phyloP scores from a whole-genome alignment of 2,888 invertebrate species.

The Drosophila nr. medialis region DNA sequence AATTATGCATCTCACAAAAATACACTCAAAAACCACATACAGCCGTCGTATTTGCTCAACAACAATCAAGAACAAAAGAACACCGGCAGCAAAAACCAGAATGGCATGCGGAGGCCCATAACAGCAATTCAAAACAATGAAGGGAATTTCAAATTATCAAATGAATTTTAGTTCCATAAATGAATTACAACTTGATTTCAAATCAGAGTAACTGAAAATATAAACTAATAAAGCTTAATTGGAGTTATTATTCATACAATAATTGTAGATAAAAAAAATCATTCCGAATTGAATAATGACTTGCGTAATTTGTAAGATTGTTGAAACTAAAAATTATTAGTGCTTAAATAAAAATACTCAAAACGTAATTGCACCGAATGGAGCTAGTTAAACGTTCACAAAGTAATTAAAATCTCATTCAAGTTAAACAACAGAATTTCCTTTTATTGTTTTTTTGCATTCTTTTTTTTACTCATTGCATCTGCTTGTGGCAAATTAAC shows the following conservation, averaged over 20 bases:
- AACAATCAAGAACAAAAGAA: conserved; percentile 18
- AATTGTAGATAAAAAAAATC: background rate
- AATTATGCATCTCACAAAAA: conserved; percentile 69
- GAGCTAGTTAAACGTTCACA: conserved; percentile 65
- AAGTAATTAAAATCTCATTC: conserved; percentile 67
- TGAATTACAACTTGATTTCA: background rate
- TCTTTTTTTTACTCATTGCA: conserved; percentile 30
- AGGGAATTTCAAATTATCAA: conserved; percentile 4
- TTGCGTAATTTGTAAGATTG: conserved; percentile 3
- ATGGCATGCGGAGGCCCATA: background rate
- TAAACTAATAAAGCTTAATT: background rate
- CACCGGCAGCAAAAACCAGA: conserved; percentile 1
- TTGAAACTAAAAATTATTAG: conserved; percentile 25
- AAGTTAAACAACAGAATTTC: conserved; percentile 44
- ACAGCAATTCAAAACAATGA: conserved; percentile 1
- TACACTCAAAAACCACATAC: conserved; percentile 33
- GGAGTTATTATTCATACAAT: background rate
- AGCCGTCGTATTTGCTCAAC: background rate
- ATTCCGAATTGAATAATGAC: background rate
- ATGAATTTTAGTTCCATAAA: conserved; percentile 6
- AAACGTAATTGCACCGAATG: conserved; percentile 57
- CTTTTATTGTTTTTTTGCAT: conserved; percentile 23
- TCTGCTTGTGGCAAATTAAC: conserved; percentile 74
- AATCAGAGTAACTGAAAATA: background rate
- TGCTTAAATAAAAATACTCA: conserved; percentile 49